A percentile compares a stretch with the other conserved stretches of the same genome.
Conservation (phyloP, 2,113 vertebrate genomes). For the Phodopus roborovskii region DNA sequence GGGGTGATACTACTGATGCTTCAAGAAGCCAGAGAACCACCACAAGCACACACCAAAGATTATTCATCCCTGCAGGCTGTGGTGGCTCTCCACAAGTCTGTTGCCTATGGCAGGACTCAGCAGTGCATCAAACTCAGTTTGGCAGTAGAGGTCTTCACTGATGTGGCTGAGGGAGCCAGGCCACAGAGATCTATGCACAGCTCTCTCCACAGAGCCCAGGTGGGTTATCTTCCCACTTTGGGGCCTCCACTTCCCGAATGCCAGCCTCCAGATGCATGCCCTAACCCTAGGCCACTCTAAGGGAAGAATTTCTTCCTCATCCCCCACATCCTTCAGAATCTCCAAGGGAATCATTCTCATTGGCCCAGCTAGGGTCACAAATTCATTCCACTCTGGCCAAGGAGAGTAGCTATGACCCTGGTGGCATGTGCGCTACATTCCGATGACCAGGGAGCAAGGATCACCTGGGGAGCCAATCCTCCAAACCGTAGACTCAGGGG, state of each 20-base stretch:
- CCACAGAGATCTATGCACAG: neutral
- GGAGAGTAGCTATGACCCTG: neutral
- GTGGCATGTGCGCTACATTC: neutral
- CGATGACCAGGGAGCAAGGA: neutral
- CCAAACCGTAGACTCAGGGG: neutral
- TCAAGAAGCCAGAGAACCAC: neutral
- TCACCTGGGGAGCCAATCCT: neutral
- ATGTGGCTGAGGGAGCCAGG: neutral
- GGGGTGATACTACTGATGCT: neutral
- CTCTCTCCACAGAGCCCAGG: neutral
- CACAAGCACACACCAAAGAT: neutral
- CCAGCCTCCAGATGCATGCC: neutral
- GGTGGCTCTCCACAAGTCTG: neutral
- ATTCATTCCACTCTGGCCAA: neutral
- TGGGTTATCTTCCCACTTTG: neutral
- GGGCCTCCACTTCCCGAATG: neutral
- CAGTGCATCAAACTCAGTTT: neutral
- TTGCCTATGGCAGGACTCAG: neutral
- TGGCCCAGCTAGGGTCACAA: neutral
- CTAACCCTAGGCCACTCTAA: neutral
- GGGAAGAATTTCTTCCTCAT: neutral
- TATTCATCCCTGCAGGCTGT: neutral
- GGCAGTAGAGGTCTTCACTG: neutral
- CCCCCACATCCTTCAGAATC: neutral
- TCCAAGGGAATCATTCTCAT: neutral